phyloP scores from a whole-genome alignment of 92 coral and sea anemone genomes.

The Palythoa heliodiscus region DNA sequence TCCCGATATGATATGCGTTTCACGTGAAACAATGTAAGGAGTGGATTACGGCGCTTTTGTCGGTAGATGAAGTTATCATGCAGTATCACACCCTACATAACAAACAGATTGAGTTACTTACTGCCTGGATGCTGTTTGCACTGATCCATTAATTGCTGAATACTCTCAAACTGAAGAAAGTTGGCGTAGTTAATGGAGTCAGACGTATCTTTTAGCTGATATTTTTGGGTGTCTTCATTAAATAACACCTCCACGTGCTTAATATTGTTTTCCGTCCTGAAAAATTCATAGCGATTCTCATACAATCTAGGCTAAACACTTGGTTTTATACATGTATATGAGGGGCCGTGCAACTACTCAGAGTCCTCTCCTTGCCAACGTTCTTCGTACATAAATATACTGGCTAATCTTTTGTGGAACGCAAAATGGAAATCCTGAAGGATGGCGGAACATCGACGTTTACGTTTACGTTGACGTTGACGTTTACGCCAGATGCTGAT shows the following conservation, averaged over 20 bases:
- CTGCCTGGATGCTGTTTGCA: slow-evolving; percentile 80
- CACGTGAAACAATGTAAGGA: too few species aligned
- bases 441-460: too few species aligned
- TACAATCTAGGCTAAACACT: too few species aligned
- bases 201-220: slow-evolving; percentile 78
- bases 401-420: too few species aligned
- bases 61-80: not conserved
- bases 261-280: slow-evolving; percentile 71
- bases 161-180: slow-evolving; percentile 84
- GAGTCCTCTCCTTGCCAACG: too few species aligned
- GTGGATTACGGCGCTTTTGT: not conserved
- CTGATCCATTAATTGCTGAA: slow-evolving; percentile 84
- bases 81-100: not conserved
- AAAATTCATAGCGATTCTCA: not conserved
- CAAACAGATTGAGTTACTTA: slow-evolving; percentile 32
- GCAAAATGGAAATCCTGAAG: too few species aligned
- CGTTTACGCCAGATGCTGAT: too few species aligned
- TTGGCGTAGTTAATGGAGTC: slow-evolving; percentile 83
- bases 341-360: too few species aligned
- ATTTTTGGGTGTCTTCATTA: slow-evolving; percentile 74
- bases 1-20: not conserved
- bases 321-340: too few species aligned
- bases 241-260: slow-evolving; percentile 76
- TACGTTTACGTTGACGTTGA: too few species aligned
- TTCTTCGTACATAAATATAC: too few species aligned